phyloP scores from a whole-genome alignment of 2,113 vertebrate species.

The Trachemys scripta region DNA sequence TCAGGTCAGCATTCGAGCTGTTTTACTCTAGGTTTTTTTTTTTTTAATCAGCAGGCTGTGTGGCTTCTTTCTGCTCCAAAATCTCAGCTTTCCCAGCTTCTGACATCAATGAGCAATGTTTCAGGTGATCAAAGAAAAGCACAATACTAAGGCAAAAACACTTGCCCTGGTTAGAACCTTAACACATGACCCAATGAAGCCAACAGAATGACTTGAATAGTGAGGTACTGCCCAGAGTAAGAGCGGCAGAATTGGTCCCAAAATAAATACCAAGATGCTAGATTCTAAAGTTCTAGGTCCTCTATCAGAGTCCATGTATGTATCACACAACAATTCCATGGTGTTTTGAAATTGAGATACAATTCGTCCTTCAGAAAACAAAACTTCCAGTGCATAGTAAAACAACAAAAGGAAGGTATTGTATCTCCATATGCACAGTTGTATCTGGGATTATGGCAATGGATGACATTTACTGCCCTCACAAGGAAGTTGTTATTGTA shows the following conservation, averaged over 20 bases:
- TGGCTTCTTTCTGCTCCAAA: not conserved
- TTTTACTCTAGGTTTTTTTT: not conserved
- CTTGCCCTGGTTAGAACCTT: not conserved
- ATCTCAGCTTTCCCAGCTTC: not conserved
- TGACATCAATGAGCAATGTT: too few relatives aligned
- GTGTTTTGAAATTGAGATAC: not conserved
- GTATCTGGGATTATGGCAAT: not conserved
- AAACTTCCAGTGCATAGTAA: not conserved
- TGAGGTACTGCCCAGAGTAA: not conserved
- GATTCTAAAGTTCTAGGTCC: not conserved
- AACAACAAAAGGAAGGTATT: not conserved
- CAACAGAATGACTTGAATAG: accelerated
- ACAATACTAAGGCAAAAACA: not conserved
- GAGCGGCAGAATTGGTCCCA: not conserved
- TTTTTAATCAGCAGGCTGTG: not conserved
- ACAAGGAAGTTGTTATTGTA: not conserved
- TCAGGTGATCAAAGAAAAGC: not conserved
- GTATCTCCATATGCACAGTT: not conserved
- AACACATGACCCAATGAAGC: not conserved
- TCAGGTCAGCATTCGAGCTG: not conserved
- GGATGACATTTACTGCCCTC: not conserved
- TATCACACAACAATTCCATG: not conserved
- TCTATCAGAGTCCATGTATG: not conserved
- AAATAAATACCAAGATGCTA: not conserved
- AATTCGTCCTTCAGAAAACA: not conserved